Evolutionary conservation across 1,140 invertebrate genomes (phyloP), one percentile per base, ranked within the genome.

Genomic region (Drosophila takahashii): DNA sequence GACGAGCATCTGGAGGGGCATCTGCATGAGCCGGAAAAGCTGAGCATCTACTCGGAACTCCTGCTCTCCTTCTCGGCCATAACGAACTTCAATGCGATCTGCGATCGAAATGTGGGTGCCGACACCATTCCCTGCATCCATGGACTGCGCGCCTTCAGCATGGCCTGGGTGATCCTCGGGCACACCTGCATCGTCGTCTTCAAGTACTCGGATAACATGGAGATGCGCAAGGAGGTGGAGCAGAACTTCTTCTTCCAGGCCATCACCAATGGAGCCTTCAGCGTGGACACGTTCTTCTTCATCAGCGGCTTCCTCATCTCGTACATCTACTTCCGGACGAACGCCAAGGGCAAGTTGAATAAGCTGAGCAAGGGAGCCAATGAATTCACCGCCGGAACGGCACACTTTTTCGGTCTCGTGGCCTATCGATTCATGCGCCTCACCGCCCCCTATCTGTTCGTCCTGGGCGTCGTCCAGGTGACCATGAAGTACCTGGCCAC

Each of bases 201-300:
- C 91, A 97, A 97, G 93, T 97, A 96, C 86, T 96, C 96, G 1
- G 96, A 97, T 89, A 97, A 97, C 90, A 96, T 96, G 92, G 96
- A 96, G 47, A 95, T 96, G 71, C 93, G 96, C 50, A 95, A 95
- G 71, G 93, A 96, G 26, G 94, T 96, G 11, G 96, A 97, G 90
- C 95, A 96, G 85, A 95, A 96, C 77, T 95, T 97, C 92, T 93
- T 96, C 62, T 97, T 97, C 86, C 96, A 97, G 92, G 95, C 96
- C 0, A 95, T 97, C 32, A 95, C 95, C 11, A 98, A 98, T 92
- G 97, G 96, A 0, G 95, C 96, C 0, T 97, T 97, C 92, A 97
- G 97, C 69, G 97, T 98, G 0, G 97, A 98, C 87, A 97, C 97
- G 0, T 98, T 98, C 93, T 98, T 98, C 93, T 96, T 97, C 89